These are phyloP conservation scores for Chamaea fasciata DNA, from an alignment of 2,113 vertebrate genomes.

Conservation along the genomic window DNA sequence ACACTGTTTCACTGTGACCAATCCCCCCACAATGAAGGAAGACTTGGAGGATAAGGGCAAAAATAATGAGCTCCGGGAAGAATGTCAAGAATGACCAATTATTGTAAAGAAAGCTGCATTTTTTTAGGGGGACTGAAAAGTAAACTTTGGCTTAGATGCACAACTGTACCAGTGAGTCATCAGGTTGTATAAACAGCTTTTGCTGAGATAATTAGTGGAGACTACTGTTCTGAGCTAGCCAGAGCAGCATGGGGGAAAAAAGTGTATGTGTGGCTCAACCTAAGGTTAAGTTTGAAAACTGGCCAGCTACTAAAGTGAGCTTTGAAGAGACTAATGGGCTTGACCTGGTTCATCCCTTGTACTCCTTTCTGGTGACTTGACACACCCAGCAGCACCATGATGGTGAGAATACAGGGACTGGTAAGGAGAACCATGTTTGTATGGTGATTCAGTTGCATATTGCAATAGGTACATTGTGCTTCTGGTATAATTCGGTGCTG, in stretches of 20 bases:
- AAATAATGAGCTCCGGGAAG: neutral
- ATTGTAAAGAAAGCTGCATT: neutral
- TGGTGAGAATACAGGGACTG: neutral
- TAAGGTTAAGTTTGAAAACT: neutral
- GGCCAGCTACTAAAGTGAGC: neutral
- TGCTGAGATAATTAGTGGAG: neutral
- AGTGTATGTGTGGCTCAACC: neutral
- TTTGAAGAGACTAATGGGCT: neutral
- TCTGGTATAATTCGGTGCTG: neutral
- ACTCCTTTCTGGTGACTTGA: neutral
- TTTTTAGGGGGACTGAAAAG: neutral
- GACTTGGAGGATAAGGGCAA: neutral
- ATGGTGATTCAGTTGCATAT: neutral
- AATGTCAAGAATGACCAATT: neutral
- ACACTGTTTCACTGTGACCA: neutral
- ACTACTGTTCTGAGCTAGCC: neutral
- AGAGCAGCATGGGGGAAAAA: neutral
- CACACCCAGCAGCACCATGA: accelerated
- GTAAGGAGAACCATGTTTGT: neutral
- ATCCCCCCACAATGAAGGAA: neutral
- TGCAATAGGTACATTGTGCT: neutral
- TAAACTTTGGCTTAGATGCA: neutral
- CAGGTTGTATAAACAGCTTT: neutral
- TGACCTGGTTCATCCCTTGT: neutral
- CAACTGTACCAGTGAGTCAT: neutral